Evolutionary conservation across 2,888 invertebrate genomes (phyloP).

Genomic region (Lumbricus terrestris): DNA sequence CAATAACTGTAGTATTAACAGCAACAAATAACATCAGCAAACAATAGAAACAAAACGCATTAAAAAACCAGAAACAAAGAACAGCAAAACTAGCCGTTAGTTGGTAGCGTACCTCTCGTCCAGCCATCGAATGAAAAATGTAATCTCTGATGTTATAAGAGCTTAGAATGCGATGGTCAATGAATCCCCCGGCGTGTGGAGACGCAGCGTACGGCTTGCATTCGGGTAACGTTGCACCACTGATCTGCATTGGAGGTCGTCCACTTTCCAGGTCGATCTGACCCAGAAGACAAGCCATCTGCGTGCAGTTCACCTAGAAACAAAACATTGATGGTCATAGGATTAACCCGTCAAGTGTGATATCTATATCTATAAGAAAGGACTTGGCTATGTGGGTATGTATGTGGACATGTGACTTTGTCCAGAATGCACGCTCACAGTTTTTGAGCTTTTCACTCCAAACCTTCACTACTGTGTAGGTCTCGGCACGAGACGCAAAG

Average conservation of each 20-base stretch:
- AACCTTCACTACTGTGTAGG: no score
- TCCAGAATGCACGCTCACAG: no score
- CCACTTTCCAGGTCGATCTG: conserved; percentile 98
- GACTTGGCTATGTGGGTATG: no score
- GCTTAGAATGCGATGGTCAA: conserved; percentile 93
- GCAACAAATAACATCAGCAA: no score
- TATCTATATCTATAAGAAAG: no score
- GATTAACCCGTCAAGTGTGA: not conserved
- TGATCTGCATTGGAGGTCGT: conserved; percentile 90
- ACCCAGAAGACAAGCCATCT: conserved; percentile 94
- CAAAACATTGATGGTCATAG: not conserved
- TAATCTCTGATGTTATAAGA: conserved; percentile 98
- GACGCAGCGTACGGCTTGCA: conserved; percentile 83
- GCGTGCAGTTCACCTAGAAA: conserved; percentile 80
- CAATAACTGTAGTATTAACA: no score
- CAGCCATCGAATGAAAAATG: conserved; percentile 99
- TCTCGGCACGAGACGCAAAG: no score
- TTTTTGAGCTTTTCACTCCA: no score
- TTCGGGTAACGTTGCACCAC: conserved; percentile 84
- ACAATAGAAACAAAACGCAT: no score
- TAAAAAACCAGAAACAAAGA: not conserved
- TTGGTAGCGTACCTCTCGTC: conserved; percentile 77
- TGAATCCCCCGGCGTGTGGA: conserved; percentile 92
- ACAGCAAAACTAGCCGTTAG: no score
- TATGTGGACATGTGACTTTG: no score